phyloP scores from a whole-genome alignment of 1,140 invertebrate genomes.

The Anoplophora glabripennis region DNA sequence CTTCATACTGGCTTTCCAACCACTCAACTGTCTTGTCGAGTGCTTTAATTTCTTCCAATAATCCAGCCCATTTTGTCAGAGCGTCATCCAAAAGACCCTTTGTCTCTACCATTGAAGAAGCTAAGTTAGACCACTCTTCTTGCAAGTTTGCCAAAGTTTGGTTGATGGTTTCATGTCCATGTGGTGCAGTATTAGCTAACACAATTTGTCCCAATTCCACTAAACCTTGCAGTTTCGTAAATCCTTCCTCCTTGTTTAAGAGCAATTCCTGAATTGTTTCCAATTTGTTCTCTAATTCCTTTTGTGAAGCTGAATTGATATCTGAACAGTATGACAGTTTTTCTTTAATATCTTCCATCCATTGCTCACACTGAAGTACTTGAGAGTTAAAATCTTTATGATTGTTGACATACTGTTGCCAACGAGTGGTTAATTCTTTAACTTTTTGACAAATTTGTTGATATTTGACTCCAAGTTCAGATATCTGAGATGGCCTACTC shows the following conservation, averaged over 20 bases:
- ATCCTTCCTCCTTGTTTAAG: slow-evolving; percentile 87
- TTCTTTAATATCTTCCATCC: slow-evolving; percentile 81
- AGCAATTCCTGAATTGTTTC: slow-evolving; percentile 82
- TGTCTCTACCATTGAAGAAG: slow-evolving; percentile 84
- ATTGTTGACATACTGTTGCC: slow-evolving; percentile 87
- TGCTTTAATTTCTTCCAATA: slow-evolving; percentile 82
- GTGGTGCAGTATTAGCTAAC: slow-evolving; percentile 86
- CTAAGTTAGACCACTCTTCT: slow-evolving; percentile 84
- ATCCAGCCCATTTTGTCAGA: slow-evolving; percentile 84
- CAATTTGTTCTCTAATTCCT: slow-evolving; percentile 82
- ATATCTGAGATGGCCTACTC: slow-evolving; percentile 71
- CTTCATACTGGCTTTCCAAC: slow-evolving; percentile 68
- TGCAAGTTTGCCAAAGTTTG: slow-evolving; percentile 78
- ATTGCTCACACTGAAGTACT: slow-evolving; percentile 73
- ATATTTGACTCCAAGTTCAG: slow-evolving; percentile 86
- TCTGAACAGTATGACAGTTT: slow-evolving; percentile 84
- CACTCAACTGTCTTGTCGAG: slow-evolving; percentile 79
- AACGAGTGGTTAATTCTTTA: slow-evolving; percentile 84
- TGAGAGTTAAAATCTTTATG: slow-evolving; percentile 86
- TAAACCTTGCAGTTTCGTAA: slow-evolving; percentile 79
- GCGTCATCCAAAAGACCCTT: slow-evolving; percentile 86
- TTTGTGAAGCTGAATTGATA: slow-evolving; percentile 73
- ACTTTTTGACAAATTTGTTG: slow-evolving; percentile 86
- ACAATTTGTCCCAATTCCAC: slow-evolving; percentile 88
- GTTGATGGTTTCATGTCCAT: slow-evolving; percentile 83